Evolutionary conservation across 2,888 invertebrate genomes (phyloP), one percentile per base, ranked within the genome.

Genomic region (Amphiduros pacificus): DNA sequence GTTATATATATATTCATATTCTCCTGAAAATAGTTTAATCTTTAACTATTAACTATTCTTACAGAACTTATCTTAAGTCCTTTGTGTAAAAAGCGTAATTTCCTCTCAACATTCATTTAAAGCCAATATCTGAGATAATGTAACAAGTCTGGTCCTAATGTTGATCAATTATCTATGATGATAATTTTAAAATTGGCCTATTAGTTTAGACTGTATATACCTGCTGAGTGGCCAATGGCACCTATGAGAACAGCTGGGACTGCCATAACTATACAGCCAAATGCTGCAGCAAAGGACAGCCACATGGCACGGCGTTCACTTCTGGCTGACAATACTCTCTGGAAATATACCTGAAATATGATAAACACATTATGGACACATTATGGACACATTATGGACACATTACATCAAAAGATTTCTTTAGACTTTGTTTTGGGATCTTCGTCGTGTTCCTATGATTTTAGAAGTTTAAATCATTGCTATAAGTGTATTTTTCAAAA

Each of bases 161-260:
- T 9, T 26, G 17, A 24, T 6, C n/a, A 51, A 24, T 27, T 24
- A n/a, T 27, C 9, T 22, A 5, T 51, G 51, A 9, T 51, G 27
- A 51, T n/a, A 49, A 49, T 52, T 14, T 11, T 27, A 11, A 26
- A 11, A 28, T 9, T 44, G n/a, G 14, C 6, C 26, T 14, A 54
- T n/a, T 11, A 54, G 5, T n/a, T 6, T 29, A 9, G 6, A 32
- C 22, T 20, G 9, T 9, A 64, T 51, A 84, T 81, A 95, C 96
- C 89, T 73, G 97, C 95, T 69, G 91, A 91, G 85, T 93, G 92
- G 56, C 96, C 97, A 74, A 98, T 94, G 66, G 95, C 96, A 67
- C 98, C 98, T 75, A 98, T 96, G 63, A 98, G 87, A 61, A 97
- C 93, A 2, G 97, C 94, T 36, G 97, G 97, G 73, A 97, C 90